phyloP scores from a whole-genome alignment of 2,113 vertebrate species.

The Toxotes jaculatrix region DNA sequence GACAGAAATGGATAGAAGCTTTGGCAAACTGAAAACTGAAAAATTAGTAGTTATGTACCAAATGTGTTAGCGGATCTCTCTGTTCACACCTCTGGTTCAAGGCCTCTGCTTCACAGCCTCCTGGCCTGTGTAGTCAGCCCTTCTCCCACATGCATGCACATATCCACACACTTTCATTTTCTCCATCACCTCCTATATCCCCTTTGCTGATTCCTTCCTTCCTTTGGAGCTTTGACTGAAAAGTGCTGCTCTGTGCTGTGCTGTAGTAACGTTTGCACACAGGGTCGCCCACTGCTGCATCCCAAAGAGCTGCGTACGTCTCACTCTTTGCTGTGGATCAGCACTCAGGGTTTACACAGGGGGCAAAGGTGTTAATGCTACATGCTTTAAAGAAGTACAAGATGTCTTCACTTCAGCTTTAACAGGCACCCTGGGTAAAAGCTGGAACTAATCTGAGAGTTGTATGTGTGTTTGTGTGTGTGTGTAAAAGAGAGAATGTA shows the following conservation, averaged over 20 bases:
- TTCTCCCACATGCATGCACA: slow-evolving; percentile 27
- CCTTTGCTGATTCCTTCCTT: slow-evolving; percentile 66
- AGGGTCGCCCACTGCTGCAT: slow-evolving; percentile 49
- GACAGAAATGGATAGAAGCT: background rate
- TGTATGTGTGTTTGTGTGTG: slow-evolving; percentile 40
- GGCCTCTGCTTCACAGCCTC: slow-evolving; percentile 52
- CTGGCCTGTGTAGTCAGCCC: slow-evolving; percentile 46
- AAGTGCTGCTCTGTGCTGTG: slow-evolving; percentile 25
- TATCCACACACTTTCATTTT: slow-evolving; percentile 45
- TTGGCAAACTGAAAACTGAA: background rate
- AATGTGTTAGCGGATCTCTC: slow-evolving; percentile 58
- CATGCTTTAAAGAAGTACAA: slow-evolving; percentile 82
- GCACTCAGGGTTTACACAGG: slow-evolving; percentile 79
- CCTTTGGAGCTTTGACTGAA: slow-evolving; percentile 48
- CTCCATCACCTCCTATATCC: slow-evolving; percentile 45
- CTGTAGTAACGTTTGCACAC: slow-evolving; percentile 34
- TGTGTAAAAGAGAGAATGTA: slow-evolving; percentile 7
- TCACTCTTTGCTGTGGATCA: slow-evolving; percentile 75
- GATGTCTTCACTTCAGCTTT: slow-evolving; percentile 83
- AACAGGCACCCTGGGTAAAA: slow-evolving; percentile 80
- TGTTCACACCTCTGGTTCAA: slow-evolving; percentile 72
- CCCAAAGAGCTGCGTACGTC: slow-evolving; percentile 69
- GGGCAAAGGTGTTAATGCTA: slow-evolving; percentile 85
- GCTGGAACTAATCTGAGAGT: slow-evolving; percentile 81
- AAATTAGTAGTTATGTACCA: slow-evolving; percentile 20